Evolutionary conservation across 2,797 vertebrate genomes (phyloP).

Genomic region (Pampus argenteus): DNA sequence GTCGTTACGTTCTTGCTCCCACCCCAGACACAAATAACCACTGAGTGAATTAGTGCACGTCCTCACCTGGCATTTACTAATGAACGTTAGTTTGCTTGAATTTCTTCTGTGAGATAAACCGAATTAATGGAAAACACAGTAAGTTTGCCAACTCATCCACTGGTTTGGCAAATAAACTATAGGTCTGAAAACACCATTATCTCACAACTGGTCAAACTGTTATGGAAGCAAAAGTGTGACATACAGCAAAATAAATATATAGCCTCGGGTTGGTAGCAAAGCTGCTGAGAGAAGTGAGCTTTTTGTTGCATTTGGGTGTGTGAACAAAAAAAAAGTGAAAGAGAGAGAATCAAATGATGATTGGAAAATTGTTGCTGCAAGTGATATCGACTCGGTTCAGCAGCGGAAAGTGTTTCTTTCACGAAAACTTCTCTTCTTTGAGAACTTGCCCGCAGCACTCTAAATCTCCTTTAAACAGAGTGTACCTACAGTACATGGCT

Average conservation of each 20-base stretch:
- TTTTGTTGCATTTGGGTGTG: background rate
- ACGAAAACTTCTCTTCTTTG: constrained; percentile 20
- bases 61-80: no score
- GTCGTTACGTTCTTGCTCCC: no score
- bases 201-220: no score
- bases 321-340: background rate
- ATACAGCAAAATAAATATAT: background rate
- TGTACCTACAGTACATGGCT: constrained; percentile 19
- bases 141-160: no score
- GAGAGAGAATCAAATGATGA: constrained; percentile 5
- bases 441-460: constrained; percentile 47
- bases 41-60: no score
- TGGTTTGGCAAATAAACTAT: no score
- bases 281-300: background rate
- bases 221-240: background rate
- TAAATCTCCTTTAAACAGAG: constrained; percentile 29
- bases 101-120: no score
- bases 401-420: background rate
- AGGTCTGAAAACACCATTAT: no score
- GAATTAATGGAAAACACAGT: no score
- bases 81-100: no score
- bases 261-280: background rate
- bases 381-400: constrained; percentile 25
- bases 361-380: background rate
- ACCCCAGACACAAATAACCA: no score